Percentiles rank a stretch among this genome's conserved stretches.
phyloP scores from a whole-genome alignment of 1,140 invertebrate genomes.

The Drosophila sp. region DNA sequence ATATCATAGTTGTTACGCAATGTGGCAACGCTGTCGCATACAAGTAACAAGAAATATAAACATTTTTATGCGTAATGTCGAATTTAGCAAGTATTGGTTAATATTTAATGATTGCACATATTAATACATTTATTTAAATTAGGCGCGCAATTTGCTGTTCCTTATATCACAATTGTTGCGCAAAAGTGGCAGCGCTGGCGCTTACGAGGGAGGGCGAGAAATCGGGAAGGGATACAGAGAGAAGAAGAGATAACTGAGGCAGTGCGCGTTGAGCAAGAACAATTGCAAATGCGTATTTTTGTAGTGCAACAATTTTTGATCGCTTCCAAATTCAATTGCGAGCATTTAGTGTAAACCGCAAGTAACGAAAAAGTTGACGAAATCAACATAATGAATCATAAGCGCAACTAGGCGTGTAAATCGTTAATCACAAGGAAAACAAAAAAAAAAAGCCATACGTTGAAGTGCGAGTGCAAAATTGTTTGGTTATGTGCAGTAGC shows the following conservation, averaged over 20 bases:
- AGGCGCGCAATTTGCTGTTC: background rate
- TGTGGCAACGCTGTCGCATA: slow-evolving; percentile 8
- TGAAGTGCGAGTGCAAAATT: slow-evolving; percentile 56
- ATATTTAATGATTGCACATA: background rate
- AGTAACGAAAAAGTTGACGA: background rate
- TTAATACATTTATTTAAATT: slow-evolving; percentile 7
- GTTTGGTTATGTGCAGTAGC: slow-evolving; percentile 74
- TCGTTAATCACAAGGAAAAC: background rate
- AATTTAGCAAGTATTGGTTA: background rate
- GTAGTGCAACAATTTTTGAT: slow-evolving; percentile 12
- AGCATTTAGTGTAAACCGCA: slow-evolving; percentile 17
- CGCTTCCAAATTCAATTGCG: slow-evolving; percentile 7
- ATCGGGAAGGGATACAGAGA: background rate
- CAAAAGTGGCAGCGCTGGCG: slow-evolving; percentile 10
- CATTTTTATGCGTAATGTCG: background rate
- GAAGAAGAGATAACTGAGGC: background rate
- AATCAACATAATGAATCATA: slow-evolving; percentile 11
- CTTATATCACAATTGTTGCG: background rate
- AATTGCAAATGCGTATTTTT: slow-evolving; percentile 52
- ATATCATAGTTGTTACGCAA: too few species aligned
- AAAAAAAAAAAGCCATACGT: too few species aligned
- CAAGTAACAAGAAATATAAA: too few species aligned
- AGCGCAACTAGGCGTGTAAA: slow-evolving; percentile 12
- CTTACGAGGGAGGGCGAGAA: background rate
- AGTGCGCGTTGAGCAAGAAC: background rate